Percentiles rank a stretch among this genome's conserved stretches.
phyloP scores from a whole-genome alignment of 2,113 vertebrate genomes.

The Corythornis vintsioides region DNA sequence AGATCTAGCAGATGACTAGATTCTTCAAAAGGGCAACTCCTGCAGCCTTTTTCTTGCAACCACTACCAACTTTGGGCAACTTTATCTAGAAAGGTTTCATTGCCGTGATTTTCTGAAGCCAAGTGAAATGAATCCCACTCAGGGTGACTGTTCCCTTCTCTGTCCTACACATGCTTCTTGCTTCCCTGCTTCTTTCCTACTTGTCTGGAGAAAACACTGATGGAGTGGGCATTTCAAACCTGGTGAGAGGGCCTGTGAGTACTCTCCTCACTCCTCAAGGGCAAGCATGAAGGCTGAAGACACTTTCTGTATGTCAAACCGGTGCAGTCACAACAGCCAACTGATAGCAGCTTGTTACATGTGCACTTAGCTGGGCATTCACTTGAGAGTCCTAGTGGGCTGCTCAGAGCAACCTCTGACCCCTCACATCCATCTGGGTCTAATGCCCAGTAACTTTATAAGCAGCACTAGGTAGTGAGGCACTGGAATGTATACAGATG shows the following conservation, averaged over 20 bases:
- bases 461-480: not conserved
- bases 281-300: not conserved
- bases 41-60: not conserved
- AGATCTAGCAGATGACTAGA: not conserved
- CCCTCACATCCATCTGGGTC: no score
- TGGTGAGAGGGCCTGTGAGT: not conserved
- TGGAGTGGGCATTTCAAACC: not conserved
- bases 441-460: not conserved
- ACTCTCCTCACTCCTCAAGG: not conserved
- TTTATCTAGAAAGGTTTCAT: not conserved
- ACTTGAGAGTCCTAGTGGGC: fast-evolving
- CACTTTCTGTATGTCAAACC: not conserved
- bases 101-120: not conserved
- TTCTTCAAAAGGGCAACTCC: not conserved
- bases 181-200: not conserved
- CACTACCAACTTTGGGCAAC: not conserved
- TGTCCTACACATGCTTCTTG: not conserved
- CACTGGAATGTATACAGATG: no score
- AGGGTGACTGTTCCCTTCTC: not conserved
- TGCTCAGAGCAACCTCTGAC: not conserved
- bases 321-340: not conserved
- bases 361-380: not conserved
- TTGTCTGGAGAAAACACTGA: not conserved
- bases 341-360: not conserved
- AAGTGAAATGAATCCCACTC: not conserved